Evolutionary conservation across 2,888 invertebrate genomes (phyloP), one percentile per base, ranked within the genome.

Genomic region (Stegana nigrithorax): DNA sequence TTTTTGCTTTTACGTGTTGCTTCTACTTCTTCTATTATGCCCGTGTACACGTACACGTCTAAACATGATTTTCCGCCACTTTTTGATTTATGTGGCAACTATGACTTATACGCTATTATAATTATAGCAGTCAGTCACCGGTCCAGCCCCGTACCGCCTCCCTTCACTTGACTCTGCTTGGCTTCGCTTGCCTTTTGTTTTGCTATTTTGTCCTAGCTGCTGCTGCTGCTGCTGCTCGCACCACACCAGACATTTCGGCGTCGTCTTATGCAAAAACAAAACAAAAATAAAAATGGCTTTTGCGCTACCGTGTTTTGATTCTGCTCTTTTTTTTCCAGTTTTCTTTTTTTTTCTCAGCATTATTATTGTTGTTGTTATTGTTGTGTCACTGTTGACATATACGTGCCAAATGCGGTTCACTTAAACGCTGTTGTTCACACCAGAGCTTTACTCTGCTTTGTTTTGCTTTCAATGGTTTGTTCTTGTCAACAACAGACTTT

Each of bases 41-140:
- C n/a, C n/a, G n/a, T n/a, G n/a, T n/a, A n/a, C n/a, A n/a, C n/a
- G n/a, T n/a, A n/a, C n/a, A n/a, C n/a, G 39, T 39, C 27, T 26
- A 47, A 51, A 27, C 51, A 27, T 78, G 74, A 74, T 73, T 75
- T 75, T 75, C 74, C 78, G 78, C 67, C 78, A 57, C 59, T 65
- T 65, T 67, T 70, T 79, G 79, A 75, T 75, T 75, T 75, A 75
- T 75, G 75, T 76, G 79, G 81, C 81, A 80, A 80, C 75, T 78
- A 66, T 78, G 79, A 80, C 79, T 68, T 66, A 45, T 32, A 42
- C 72, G 66, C 78, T 80, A 75, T 55, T 80, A 77, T 75, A 75
- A 75, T 80, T 80, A 75, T 74, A 59, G 53, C 53, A 53, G 59
- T 63, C 63, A 66, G 60, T 60, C 57, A n/a, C 50, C 12, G 7